phyloP scores from a whole-genome alignment of 2,797 vertebrate species.

The Mionectes olivaceus region DNA sequence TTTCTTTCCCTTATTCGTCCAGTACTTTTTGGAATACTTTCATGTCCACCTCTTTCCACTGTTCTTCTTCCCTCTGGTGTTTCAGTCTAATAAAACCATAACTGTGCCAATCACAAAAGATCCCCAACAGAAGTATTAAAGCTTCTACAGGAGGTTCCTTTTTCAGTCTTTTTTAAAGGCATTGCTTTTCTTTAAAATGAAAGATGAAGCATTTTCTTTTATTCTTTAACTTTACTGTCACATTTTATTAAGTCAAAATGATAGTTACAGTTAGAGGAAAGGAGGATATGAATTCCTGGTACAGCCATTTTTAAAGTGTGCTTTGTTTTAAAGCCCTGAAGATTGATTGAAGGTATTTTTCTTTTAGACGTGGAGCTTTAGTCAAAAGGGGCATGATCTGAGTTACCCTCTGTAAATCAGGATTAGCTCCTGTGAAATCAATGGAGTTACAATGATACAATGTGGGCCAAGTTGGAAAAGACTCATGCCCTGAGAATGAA shows the following conservation, averaged over 20 bases:
- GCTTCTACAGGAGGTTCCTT: constrained; percentile 36
- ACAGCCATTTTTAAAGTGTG: constrained; percentile 56
- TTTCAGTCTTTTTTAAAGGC: constrained; percentile 38
- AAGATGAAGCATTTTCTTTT: constrained; percentile 63
- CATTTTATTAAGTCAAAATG: constrained; percentile 62
- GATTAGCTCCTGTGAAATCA: constrained; percentile 58
- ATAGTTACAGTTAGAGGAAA: constrained; percentile 58
- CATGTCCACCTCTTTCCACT: not conserved
- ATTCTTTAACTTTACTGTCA: constrained; percentile 68
- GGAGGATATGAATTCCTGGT: constrained; percentile 58
- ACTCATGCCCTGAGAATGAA: not conserved
- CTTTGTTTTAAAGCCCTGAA: constrained; percentile 66
- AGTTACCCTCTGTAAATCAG: constrained; percentile 68
- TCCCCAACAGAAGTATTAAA: not conserved
- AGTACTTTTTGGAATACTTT: constrained; percentile 16
- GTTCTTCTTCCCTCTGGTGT: not conserved
- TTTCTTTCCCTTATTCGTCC: constrained; percentile 50
- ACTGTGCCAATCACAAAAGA: constrained; percentile 42
- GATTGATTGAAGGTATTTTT: constrained; percentile 71
- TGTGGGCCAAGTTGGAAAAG: not conserved
- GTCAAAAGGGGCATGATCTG: constrained; percentile 63
- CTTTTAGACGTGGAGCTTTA: constrained; percentile 53
- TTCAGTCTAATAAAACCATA: constrained; percentile 40
- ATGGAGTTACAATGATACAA: constrained; percentile 36
- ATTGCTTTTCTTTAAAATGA: constrained; percentile 57